These are phyloP conservation scores for Ifrita kowaldi DNA, from an alignment of 2,113 vertebrate species.

Conservation along the genomic window DNA sequence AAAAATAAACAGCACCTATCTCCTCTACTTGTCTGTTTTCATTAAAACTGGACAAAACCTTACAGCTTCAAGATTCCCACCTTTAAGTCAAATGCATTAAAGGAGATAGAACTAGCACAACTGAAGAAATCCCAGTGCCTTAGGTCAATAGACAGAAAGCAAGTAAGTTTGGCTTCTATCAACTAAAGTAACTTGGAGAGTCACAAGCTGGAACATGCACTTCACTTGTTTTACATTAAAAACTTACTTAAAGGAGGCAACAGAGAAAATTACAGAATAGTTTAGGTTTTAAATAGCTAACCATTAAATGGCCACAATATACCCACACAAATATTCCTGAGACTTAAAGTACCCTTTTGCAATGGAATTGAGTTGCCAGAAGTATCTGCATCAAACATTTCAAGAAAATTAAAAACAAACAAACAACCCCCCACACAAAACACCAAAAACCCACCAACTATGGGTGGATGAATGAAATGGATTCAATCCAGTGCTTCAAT, in stretches of 20 bases:
- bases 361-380: background rate
- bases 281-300: background rate
- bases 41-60: background rate
- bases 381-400: background rate
- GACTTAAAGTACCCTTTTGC: background rate
- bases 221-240: background rate
- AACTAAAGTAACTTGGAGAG: background rate
- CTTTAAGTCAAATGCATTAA: background rate
- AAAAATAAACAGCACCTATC: background rate
- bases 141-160: background rate
- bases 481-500: background rate
- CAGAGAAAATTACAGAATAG: background rate
- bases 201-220: background rate
- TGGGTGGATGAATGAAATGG: background rate
- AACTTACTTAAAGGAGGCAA: background rate
- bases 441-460: background rate
- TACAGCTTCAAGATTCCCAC: background rate
- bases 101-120: background rate
- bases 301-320: background rate
- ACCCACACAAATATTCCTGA: background rate
- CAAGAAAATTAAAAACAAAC: background rate
- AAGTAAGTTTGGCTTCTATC: background rate
- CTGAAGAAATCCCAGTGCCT: background rate
- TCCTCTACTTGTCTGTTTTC: background rate
- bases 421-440: rapidly evolving